Percentiles rank a stretch among this genome's conserved stretches.
Conservation (phyloP, 2,113 vertebrate genomes). For the Phycodurus eques region DNA sequence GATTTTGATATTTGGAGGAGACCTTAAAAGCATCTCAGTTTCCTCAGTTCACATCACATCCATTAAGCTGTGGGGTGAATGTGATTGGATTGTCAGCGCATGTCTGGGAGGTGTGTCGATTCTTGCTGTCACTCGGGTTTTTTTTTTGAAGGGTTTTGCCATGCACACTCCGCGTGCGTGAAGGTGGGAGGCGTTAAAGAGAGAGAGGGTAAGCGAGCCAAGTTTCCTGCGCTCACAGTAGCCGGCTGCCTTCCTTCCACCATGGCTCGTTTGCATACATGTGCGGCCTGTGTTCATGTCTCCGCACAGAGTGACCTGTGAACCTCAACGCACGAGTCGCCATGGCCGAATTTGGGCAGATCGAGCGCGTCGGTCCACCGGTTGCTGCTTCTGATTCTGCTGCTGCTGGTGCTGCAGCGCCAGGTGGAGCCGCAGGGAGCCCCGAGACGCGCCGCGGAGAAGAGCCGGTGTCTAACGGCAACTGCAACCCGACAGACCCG, state of each 20-base stretch:
- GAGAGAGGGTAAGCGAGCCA: conserved; percentile 34
- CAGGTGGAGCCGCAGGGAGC: conserved; percentile 47
- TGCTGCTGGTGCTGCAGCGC: conserved; percentile 38
- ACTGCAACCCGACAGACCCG: conserved; percentile 73
- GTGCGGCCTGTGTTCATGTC: conserved; percentile 5
- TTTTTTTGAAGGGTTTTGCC: conserved; percentile 4
- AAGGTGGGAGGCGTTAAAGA: conserved; percentile 3
- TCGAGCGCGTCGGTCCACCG: conserved; percentile 45
- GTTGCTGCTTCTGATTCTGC: conserved; percentile 21
- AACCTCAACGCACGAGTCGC: conserved; percentile 4
- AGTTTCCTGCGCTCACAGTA: conserved; percentile 44
- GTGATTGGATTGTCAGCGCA: conserved; percentile 14
- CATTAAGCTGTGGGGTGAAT: conserved; percentile 20
- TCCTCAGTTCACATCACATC: background rate
- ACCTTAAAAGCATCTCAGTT: too few relatives aligned
- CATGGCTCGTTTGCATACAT: conserved; percentile 44
- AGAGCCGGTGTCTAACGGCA: conserved; percentile 82
- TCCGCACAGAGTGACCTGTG: background rate
- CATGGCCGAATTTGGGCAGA: conserved; percentile 64
- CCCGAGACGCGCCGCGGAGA: conserved; percentile 67
- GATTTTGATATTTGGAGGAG: too few relatives aligned
- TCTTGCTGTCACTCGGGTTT: conserved; percentile 23
- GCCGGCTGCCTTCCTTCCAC: conserved; percentile 17
- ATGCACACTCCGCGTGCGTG: conserved; percentile 4
- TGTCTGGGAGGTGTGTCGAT: conserved; percentile 43